Evolutionary conservation across 2,113 vertebrate genomes (phyloP), one percentile per base, ranked within the genome.

Genomic region (Tupaia tana): DNA sequence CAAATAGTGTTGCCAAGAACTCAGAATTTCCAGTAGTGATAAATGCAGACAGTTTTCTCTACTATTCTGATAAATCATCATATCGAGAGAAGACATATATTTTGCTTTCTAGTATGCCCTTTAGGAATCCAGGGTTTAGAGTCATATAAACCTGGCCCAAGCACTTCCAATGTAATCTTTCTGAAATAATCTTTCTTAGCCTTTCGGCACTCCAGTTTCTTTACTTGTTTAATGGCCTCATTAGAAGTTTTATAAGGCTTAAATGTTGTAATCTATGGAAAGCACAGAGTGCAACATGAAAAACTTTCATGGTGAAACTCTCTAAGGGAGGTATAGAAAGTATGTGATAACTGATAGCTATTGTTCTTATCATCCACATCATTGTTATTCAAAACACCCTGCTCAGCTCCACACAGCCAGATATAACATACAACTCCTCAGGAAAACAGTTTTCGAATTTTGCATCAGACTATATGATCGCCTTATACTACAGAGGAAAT

Each of bases 331-430:
- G 31, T 29, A 58, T 20, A 89, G 82, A 75, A 89, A 85, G 52
- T 80, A 3, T 71, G 22, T 89, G 75, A 86, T 67, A 94, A 95
- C 95, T 29, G 14, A n/a, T 83, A 73, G 25, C 43, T 87, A 59
- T 34, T 73, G 31, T 75, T 93, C 74, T 91, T 92, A 92, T 86
- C 64, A 94, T 54, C 22, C 27, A 9, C 14, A 71, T 89, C 54
- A 71, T 95, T 86, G 94, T 80, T 95, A 94, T 96, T 95, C 83
- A 91, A 83, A 97, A 96, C 25, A 43, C 25, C 59, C 61, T 66
- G 75, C 61, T 86, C 56, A 95, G 70, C 43, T 25, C 7, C 61
- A 92, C 56, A 86, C 29, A 89, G 59, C 56, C 61, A 71, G 58
- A 61, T 2, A 70, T 31, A 92, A 69, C 22, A 73, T 43, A 34